phyloP scores from a whole-genome alignment of 2,888 invertebrate species.

The Acronicta alni region DNA sequence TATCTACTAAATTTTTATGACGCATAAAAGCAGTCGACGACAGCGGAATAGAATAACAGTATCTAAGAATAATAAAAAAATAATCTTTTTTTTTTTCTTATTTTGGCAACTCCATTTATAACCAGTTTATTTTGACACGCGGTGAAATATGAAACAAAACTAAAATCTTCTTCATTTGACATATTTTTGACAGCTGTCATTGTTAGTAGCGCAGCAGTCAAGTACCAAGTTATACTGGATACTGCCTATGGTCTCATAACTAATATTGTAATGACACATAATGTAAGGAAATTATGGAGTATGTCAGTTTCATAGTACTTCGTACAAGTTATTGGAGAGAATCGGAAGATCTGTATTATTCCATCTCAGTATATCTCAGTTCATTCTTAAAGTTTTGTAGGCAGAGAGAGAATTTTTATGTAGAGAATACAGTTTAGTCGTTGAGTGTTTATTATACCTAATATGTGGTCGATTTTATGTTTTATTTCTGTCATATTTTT shows the following conservation, averaged over 20 bases:
- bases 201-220: neutral
- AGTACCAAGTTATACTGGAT: neutral
- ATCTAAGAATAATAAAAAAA: constrained; percentile 63
- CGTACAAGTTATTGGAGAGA: constrained; percentile 14
- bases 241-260: constrained; percentile 18
- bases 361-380: neutral
- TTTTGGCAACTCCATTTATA: constrained; percentile 50
- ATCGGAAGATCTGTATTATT: too few species aligned
- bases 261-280: constrained; percentile 38
- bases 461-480: too few species aligned
- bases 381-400: neutral
- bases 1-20: constrained; percentile 71
- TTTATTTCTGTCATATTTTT: too few species aligned
- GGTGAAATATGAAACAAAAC: neutral
- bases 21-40: constrained; percentile 65
- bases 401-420: too few species aligned
- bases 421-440: too few species aligned
- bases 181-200: neutral
- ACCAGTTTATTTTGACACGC: neutral
- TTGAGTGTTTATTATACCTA: too few species aligned
- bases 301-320: constrained; percentile 28
- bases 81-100: constrained; percentile 53
- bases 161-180: neutral
- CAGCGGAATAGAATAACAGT: constrained; percentile 63
- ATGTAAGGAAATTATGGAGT: constrained; percentile 44